Evolutionary conservation across 1,140 invertebrate species (phyloP), one percentile per base, ranked within the genome.

Genomic region (Drosophila repleta): DNA sequence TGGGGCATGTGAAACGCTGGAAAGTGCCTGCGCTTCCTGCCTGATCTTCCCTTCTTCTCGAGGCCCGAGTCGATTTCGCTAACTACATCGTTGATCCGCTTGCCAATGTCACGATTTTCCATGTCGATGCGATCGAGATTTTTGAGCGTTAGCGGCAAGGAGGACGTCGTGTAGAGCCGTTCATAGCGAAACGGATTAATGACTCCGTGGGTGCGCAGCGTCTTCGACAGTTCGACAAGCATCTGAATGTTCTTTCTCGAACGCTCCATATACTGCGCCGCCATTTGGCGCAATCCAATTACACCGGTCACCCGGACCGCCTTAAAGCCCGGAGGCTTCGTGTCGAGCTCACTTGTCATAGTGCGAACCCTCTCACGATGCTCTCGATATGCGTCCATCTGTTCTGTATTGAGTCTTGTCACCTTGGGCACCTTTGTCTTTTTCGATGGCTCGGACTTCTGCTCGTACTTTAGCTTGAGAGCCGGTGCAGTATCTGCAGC

Each of bases 61-160:
- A 72, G 53, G 0, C 79, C 84, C 1, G 76, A 49, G 26, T 89
- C 84, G 15, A 79, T 64, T 15, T 71, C 53, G 51, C 76, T 73
- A 2, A 21, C 48, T 0, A 79, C 53, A 13, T 77, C 62, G 6
- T 55, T 0, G 0, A 88, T 17, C 3, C 79, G 69, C 4, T 69
- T 67, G 1, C 55, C 79, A 0, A 88, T 4, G 0, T 87, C 83
- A 0, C 7, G 10, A 51, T 74, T 74, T 5, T 58, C 35, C 20
- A 37, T 13, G 1, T 71, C 68, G 11, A 68, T 56, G 1, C 29
- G 29, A 8, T 68, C 35, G n/a, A 69, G 15, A 0, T 6, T 20
- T 4, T 32, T 53, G 0, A 49, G 0, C 2, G 13, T 26, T 0
- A 52, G 0, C 0, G 68, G 62, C 3, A 71, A 0, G 1, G 45